These are phyloP conservation scores for Oeneis ivallda DNA, from an alignment of 2,888 invertebrate species.

Conservation along the genomic window DNA sequence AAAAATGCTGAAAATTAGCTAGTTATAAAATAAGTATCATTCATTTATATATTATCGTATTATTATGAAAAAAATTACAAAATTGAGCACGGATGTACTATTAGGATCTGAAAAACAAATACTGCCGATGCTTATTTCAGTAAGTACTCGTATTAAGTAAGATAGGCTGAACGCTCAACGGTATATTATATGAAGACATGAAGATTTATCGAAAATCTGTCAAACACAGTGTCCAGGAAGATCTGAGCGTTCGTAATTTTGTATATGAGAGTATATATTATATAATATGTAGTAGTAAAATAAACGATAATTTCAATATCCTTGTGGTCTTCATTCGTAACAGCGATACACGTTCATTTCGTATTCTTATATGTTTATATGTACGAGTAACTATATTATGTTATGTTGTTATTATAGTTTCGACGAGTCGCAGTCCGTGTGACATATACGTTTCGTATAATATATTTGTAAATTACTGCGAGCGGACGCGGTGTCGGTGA, in stretches of 20 bases:
- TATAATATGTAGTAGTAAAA: conserved; percentile 46
- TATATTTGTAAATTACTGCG: conserved; percentile 77
- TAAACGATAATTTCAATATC: conserved; percentile 72
- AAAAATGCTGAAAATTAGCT: conserved; percentile 73
- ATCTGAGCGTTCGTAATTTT: conserved; percentile 64
- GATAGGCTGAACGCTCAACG: conserved; percentile 56
- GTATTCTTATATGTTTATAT: conserved; percentile 61
- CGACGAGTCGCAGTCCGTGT: conserved; percentile 66
- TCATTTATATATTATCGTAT: conserved; percentile 64
- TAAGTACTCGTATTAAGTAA: conserved; percentile 54
- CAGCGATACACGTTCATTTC: conserved; percentile 76
- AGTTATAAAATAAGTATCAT: conserved; percentile 75
- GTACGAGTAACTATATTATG: conserved; percentile 45
- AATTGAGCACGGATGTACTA: conserved; percentile 80
- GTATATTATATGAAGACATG: conserved; percentile 30
- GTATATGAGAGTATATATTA: conserved; percentile 58
- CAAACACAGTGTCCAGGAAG: conserved; percentile 42
- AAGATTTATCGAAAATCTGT: conserved; percentile 36
- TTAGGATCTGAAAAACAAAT: conserved; percentile 72
- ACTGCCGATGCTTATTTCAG: conserved; percentile 73
- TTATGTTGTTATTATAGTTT: conserved; percentile 56
- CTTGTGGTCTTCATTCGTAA: conserved; percentile 80
- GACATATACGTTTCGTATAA: conserved; percentile 65
- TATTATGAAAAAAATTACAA: conserved; percentile 60
- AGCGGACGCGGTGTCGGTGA: conserved; percentile 78